Percentiles rank a stretch among this genome's conserved stretches.
Conservation (phyloP, 2,113 vertebrate genomes). For the Sardina pilchardus region DNA sequence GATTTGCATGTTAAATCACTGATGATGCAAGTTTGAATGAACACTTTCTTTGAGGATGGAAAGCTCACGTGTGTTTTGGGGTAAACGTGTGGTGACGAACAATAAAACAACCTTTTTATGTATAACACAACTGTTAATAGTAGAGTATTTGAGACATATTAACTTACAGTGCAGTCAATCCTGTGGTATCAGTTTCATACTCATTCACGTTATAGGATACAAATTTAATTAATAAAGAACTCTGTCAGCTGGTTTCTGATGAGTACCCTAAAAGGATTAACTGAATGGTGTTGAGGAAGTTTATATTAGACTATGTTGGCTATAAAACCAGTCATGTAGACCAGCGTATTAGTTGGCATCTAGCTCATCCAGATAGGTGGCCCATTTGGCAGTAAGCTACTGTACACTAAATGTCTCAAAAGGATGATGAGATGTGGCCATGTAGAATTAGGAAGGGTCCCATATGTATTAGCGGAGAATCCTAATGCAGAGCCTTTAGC, state of each 20-base stretch:
- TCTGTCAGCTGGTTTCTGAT: conserved; percentile 55
- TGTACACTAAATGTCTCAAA: neutral
- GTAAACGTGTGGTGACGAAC: neutral
- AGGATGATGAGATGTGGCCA: neutral
- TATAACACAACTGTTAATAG: neutral
- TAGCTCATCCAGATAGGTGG: neutral
- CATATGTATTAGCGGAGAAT: neutral
- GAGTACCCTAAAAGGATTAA: conserved; percentile 36
- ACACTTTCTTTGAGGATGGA: conserved; percentile 20
- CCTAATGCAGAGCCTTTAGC: neutral
- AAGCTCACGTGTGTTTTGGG: neutral
- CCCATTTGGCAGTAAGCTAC: neutral
- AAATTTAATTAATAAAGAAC: conserved; percentile 31
- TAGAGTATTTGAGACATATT: neutral
- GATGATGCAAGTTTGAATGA: conserved; percentile 26
- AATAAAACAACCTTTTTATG: conserved; percentile 25
- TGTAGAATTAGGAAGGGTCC: neutral
- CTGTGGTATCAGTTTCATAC: neutral
- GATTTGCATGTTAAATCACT: conserved; percentile 34
- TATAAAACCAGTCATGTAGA: neutral
- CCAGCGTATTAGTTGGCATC: neutral
- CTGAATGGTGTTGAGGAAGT: neutral
- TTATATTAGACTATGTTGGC: neutral
- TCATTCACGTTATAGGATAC: conserved; percentile 38
- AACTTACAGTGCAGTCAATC: neutral